These are phyloP conservation scores for Brachionus paranguensis DNA, from an alignment of 1,140 invertebrate species.

Conservation along the genomic window DNA sequence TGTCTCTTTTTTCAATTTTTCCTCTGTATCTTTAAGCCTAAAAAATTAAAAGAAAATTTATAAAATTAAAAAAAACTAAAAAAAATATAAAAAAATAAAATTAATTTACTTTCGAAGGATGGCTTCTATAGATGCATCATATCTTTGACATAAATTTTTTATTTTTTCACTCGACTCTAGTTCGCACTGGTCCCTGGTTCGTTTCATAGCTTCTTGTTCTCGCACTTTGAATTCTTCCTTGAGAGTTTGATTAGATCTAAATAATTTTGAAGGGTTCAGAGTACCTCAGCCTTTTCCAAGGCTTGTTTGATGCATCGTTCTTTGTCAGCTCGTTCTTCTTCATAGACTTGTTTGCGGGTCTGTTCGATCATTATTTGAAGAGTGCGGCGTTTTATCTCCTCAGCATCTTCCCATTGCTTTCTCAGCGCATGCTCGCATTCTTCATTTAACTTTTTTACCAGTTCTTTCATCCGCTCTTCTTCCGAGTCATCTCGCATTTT, in stretches of 20 bases:
- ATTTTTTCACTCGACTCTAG: constrained; percentile 45
- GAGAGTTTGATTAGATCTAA: neutral
- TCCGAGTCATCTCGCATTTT: constrained; percentile 49
- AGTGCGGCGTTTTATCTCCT: constrained; percentile 43
- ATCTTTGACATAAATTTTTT: constrained; percentile 44
- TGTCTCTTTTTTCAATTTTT: constrained; percentile 47
- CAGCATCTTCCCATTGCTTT: constrained; percentile 47
- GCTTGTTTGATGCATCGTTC: neutral
- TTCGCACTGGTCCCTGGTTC: constrained; percentile 46
- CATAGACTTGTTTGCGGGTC: neutral
- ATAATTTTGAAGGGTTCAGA: neutral
- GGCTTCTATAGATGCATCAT: neutral
- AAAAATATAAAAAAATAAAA: neutral
- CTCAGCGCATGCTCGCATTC: constrained; percentile 49
- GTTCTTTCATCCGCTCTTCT: constrained; percentile 48
- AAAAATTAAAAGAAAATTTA: neutral
- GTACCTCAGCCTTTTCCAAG: neutral
- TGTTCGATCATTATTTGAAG: neutral
- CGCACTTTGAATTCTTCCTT: constrained; percentile 47
- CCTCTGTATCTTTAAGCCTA: constrained; percentile 46
- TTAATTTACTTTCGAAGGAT: neutral
- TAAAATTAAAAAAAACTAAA: neutral
- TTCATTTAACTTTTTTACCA: constrained; percentile 46
- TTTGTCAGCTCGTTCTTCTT: neutral
- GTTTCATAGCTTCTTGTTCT: constrained; percentile 46